phyloP scores from a whole-genome alignment of 2,797 vertebrate species.

The Sebastes alutus region DNA sequence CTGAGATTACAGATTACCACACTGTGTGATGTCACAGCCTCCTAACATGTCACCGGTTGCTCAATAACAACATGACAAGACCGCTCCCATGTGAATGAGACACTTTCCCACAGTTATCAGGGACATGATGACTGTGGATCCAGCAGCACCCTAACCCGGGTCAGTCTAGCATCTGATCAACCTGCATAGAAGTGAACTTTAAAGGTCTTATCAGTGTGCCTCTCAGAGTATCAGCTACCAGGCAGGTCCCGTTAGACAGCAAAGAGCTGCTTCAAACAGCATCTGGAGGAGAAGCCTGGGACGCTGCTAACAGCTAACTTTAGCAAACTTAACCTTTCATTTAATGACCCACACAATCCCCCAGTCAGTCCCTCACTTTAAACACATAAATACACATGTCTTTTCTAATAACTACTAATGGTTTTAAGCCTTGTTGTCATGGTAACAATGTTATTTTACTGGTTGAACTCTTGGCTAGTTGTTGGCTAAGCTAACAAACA shows the following conservation, averaged over 20 bases:
- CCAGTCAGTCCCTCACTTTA: not conserved
- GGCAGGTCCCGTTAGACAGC: not conserved
- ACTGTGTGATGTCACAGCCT: not conserved
- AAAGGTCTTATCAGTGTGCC: not conserved
- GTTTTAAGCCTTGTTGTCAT: not conserved
- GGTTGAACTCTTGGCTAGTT: not conserved
- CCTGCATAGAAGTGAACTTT: not conserved
- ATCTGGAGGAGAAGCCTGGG: not conserved
- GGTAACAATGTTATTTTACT: not conserved
- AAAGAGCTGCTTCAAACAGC: not conserved
- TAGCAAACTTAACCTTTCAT: not conserved
- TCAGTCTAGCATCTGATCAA: not conserved
- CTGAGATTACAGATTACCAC: not conserved
- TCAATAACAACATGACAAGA: constrained; percentile 22
- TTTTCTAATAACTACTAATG: fast-evolving
- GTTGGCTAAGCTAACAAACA: constrained; percentile 19
- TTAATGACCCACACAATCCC: not conserved
- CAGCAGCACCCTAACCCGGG: not conserved
- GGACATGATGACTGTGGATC: not conserved
- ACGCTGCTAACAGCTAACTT: constrained; percentile 18
- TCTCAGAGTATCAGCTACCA: not conserved
- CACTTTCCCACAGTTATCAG: not conserved
- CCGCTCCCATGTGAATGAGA: not conserved
- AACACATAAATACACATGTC: fast-evolving
- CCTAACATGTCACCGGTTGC: constrained; percentile 1